phyloP scores from a whole-genome alignment of 2,797 vertebrate genomes.

The Ptychobarbus kaznakovi region DNA sequence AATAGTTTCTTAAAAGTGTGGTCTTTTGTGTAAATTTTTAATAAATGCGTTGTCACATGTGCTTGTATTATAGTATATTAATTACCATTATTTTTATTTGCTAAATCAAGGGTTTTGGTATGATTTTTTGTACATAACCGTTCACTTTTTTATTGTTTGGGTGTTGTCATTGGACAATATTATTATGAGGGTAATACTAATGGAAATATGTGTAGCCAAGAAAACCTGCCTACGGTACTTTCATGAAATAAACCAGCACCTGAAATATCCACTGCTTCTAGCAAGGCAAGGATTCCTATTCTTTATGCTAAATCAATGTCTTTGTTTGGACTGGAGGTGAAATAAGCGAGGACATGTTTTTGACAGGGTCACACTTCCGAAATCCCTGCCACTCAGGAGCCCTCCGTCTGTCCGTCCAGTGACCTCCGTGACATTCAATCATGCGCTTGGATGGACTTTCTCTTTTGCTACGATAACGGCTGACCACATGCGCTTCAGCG shows the following conservation, averaged over 20 bases:
- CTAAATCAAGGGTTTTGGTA: neutral
- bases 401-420: conserved; percentile 35
- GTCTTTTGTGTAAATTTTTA: too few species aligned
- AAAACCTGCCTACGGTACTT: neutral
- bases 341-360: neutral
- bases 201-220: neutral
- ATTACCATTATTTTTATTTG: neutral
- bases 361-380: neutral
- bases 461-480: conserved; percentile 62
- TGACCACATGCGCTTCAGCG: conserved; percentile 56
- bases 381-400: neutral
- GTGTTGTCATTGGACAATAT: neutral
- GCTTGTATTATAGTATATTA: too few species aligned
- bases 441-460: conserved; percentile 63
- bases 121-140: neutral
- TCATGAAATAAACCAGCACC: neutral
- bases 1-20: neutral
- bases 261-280: neutral
- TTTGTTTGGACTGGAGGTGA: neutral
- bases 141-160: neutral
- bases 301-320: neutral
- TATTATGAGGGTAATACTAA: neutral
- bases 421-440: conserved; percentile 69
- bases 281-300: neutral
- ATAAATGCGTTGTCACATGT: too few species aligned